These are phyloP conservation scores for Scortum barcoo DNA, from an alignment of 2,113 vertebrate genomes.

Conservation along the genomic window DNA sequence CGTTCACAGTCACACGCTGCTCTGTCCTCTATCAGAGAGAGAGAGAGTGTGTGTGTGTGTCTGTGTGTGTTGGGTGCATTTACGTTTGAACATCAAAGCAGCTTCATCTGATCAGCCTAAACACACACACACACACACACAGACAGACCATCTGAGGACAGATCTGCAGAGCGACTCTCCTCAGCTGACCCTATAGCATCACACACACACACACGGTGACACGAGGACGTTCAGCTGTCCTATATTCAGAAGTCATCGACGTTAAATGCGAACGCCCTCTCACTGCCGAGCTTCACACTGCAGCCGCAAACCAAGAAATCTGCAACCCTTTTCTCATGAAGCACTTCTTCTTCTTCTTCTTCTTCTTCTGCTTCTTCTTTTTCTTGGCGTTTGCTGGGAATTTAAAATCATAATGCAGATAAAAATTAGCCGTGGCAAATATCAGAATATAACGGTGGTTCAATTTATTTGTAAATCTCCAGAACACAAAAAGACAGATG, in stretches of 20 bases:
- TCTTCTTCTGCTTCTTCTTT: no score
- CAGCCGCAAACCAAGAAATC: neutral
- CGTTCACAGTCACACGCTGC: slow-evolving; percentile 5
- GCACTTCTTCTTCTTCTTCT: no score
- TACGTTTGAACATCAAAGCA: slow-evolving; percentile 13
- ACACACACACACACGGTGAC: no score
- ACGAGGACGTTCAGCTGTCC: neutral
- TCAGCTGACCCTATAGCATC: slow-evolving; percentile 2
- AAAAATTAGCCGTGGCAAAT: no score
- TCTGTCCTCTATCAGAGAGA: neutral
- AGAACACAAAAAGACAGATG: no score
- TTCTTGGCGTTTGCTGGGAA: no score
- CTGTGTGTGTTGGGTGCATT: neutral
- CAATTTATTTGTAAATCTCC: no score
- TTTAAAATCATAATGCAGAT: no score
- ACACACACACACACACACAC: slow-evolving; percentile 12
- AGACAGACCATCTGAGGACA: slow-evolving; percentile 1
- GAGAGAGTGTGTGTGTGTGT: slow-evolving; percentile 4
- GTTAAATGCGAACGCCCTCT: neutral
- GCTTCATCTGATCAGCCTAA: slow-evolving; percentile 23
- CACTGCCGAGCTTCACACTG: neutral
- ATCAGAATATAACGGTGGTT: no score
- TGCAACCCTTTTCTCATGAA: no score
- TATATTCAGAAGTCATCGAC: neutral
- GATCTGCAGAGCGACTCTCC: slow-evolving; percentile 12